phyloP scores from a whole-genome alignment of 2,113 vertebrate genomes.

The Deroptyus accipitrinus region DNA sequence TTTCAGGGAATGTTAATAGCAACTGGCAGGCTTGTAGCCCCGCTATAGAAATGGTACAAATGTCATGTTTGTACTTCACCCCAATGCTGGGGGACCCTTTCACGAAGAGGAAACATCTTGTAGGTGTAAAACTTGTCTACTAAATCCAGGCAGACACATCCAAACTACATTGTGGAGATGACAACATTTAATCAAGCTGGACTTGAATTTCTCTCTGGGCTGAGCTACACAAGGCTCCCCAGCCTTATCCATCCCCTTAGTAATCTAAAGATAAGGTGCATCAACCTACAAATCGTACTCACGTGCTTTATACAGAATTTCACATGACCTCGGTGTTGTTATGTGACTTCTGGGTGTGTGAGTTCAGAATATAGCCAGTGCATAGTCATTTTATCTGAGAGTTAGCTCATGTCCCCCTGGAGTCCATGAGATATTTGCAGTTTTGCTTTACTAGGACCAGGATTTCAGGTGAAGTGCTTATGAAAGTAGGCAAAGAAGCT shows the following conservation, averaged over 20 bases:
- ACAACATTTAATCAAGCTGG: background rate
- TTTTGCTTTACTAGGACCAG: background rate
- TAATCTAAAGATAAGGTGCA: background rate
- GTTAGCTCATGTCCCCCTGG: background rate
- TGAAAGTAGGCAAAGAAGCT: background rate
- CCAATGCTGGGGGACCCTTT: background rate
- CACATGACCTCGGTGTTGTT: accelerated
- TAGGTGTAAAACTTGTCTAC: background rate
- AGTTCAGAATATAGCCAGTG: background rate
- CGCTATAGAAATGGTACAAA: background rate
- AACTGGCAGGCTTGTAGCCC: background rate
- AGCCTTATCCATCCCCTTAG: background rate
- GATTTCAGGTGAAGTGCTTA: background rate
- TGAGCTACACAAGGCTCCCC: background rate
- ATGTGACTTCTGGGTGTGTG: background rate
- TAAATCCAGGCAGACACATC: background rate
- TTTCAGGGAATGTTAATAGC: background rate
- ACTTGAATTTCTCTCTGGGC: background rate
- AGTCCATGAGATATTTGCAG: background rate
- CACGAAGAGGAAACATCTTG: background rate
- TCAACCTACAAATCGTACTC: background rate
- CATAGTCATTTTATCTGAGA: background rate
- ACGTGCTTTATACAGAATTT: background rate
- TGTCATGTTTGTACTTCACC: background rate
- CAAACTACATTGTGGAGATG: background rate